A percentile compares a stretch with the other conserved stretches of the same genome.
phyloP scores from a whole-genome alignment of 2,797 vertebrate species.

The Perodicticus potto region DNA sequence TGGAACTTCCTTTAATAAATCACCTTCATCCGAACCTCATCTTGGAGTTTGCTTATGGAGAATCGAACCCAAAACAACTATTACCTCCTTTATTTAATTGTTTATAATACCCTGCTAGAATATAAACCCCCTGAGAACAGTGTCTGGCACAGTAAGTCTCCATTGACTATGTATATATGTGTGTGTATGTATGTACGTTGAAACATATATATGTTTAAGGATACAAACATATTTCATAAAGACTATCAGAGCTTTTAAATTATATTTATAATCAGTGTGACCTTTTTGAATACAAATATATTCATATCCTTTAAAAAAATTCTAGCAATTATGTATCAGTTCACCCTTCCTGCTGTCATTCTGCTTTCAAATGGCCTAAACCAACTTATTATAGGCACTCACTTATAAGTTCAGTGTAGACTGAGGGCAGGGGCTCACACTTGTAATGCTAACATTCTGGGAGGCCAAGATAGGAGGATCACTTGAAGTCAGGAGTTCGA shows the following conservation, averaged over 20 bases:
- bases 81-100: not conserved
- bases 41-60: not conserved
- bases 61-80: not conserved
- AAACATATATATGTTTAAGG: not conserved
- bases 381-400: not conserved
- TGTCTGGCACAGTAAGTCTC: not conserved
- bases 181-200: not conserved
- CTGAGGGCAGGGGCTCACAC: not conserved
- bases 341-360: not conserved
- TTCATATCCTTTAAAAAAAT: slow-evolving; percentile 39
- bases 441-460: not conserved
- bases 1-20: not conserved
- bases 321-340: not conserved
- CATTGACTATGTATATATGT: not conserved
- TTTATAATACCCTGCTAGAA: not conserved
- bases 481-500: not conserved
- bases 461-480: not conserved
- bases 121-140: not conserved
- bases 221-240: not conserved
- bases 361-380: not conserved
- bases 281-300: not conserved
- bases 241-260: slow-evolving; percentile 13
- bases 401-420: not conserved
- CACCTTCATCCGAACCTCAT: not conserved
- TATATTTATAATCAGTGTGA: not conserved